Percentiles rank a stretch among this genome's conserved stretches.
Conservation (phyloP, 2,113 vertebrate genomes). For the Colossoma macropomum region DNA sequence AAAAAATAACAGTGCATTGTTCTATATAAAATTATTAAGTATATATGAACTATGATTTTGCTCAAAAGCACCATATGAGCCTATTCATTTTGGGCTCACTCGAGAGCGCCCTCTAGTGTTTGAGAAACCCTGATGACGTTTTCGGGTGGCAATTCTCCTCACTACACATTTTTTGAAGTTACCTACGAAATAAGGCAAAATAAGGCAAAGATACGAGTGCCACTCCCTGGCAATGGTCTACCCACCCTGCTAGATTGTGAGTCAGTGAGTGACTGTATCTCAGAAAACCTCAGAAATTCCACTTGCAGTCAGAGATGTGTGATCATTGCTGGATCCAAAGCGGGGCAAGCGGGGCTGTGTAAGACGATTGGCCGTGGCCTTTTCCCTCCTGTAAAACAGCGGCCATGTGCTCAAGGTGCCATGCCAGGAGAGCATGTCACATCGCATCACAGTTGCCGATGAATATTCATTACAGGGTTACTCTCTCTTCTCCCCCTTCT, state of each 20-base stretch:
- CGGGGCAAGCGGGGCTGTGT: constrained; percentile 46
- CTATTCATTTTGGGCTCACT: too few species aligned
- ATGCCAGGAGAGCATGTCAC: constrained; percentile 77
- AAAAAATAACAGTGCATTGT: too few species aligned
- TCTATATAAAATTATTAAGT: too few species aligned
- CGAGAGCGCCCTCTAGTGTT: too few species aligned
- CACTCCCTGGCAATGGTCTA: not conserved
- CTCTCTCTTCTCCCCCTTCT: not conserved
- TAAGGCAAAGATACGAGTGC: too few species aligned
- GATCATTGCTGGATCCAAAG: not conserved
- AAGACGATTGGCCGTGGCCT: constrained; percentile 51
- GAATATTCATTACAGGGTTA: constrained; percentile 78
- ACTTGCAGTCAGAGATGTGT: constrained; percentile 7
- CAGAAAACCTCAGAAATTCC: constrained; percentile 8
- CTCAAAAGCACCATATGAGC: too few species aligned
- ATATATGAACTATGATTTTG: too few species aligned
- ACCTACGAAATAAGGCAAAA: too few species aligned
- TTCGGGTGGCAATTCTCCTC: too few species aligned
- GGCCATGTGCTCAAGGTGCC: constrained; percentile 73
- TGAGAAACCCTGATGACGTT: too few species aligned
- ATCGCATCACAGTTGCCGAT: constrained; percentile 78
- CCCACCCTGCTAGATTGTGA: not conserved
- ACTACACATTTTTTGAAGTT: too few species aligned
- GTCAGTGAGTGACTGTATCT: not conserved
- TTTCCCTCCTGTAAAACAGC: constrained; percentile 69